Base-by-base conservation (phyloP, 1,140 invertebrate genomes). In the Euglossa dilemma region DNA sequence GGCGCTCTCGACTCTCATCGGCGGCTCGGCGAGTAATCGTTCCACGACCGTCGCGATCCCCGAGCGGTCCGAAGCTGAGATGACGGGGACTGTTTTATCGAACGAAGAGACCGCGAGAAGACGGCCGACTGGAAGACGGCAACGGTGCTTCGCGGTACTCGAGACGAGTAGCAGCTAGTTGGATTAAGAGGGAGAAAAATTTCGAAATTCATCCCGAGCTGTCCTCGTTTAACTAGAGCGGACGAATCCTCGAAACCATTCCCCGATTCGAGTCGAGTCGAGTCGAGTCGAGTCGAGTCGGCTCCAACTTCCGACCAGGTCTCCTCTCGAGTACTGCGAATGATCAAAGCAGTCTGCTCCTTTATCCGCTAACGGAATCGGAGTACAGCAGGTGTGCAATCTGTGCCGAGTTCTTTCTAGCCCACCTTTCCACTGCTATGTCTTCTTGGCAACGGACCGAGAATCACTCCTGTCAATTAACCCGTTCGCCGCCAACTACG, bases 161-260 rank as follows among this genome's bases (percentile, higher is more conserved):
- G 72, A 71, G 72, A 76, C 82, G 36, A 74, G 85, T 54, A 47
- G 36, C 63, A 69, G 64, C 70, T 70, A 70, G 76, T 84, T 61
- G 52, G 36, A 84, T 84, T 72, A 80, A 80, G 64, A 64, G 71
- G 77, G 63, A 74, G 80, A n/a, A 69, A 36, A 84, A 86, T 84
- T 80, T 71, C 77, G n/a, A n/a, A n/a, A n/a, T 80, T 71, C 18
- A 79, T 71, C 52, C 63, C 23, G 20, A 8, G 28, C 61, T n/a
- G 23, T 56, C 43, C 64, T 18, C 25, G 25, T 47, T 67, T 77
- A 50, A 63, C n/a, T 50, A 56, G 25, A 71, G 28, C 52, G 43
- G 25, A 43, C 28, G 18, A 50, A 75, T 76, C 43, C 66, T 3
- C n/a, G 54, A 6, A 66, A 20, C 16, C 28, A 9, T 47, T 70